Conservation (phyloP, 1,140 invertebrate species). For the Drosophila sucinea region DNA sequence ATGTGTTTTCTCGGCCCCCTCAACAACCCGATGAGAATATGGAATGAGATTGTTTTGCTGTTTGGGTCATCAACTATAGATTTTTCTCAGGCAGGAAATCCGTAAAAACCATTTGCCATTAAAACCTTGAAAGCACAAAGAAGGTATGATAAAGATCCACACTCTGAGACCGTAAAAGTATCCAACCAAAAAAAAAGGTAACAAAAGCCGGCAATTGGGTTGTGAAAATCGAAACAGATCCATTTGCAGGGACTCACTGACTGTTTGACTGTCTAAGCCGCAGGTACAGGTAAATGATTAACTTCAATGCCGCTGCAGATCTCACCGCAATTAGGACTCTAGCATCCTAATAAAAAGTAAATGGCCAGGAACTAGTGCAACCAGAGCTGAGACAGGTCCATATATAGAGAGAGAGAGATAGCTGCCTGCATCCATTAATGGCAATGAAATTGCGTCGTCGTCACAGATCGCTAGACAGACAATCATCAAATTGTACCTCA, state of each 20-base stretch:
- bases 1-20: constrained; percentile 21
- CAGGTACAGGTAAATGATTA: constrained; percentile 75
- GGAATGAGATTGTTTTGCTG: constrained; percentile 39
- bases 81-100: constrained; percentile 72
- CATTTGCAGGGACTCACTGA: constrained; percentile 64
- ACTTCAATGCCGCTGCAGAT: constrained; percentile 57
- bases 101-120: constrained; percentile 42
- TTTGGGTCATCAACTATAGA: constrained; percentile 58
- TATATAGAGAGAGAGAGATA: background rate
- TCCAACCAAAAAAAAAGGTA: constrained; percentile 50
- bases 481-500: constrained; percentile 11
- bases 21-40: constrained; percentile 23
- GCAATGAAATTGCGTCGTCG: background rate
- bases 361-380: constrained; percentile 69
- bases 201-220: constrained; percentile 66
- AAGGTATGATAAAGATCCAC: constrained; percentile 68
- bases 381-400: constrained; percentile 18
- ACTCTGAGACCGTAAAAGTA: constrained; percentile 35
- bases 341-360: constrained; percentile 73
- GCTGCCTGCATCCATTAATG: background rate
- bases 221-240: constrained; percentile 69
- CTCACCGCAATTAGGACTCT: constrained; percentile 72
- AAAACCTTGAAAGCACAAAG: constrained; percentile 73
- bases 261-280: constrained; percentile 78
- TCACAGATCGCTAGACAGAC: constrained; percentile 26